Percentiles rank a stretch among this genome's conserved stretches.
Conservation (phyloP, 1,140 invertebrate species). For the Leptonema lineaticorne region DNA sequence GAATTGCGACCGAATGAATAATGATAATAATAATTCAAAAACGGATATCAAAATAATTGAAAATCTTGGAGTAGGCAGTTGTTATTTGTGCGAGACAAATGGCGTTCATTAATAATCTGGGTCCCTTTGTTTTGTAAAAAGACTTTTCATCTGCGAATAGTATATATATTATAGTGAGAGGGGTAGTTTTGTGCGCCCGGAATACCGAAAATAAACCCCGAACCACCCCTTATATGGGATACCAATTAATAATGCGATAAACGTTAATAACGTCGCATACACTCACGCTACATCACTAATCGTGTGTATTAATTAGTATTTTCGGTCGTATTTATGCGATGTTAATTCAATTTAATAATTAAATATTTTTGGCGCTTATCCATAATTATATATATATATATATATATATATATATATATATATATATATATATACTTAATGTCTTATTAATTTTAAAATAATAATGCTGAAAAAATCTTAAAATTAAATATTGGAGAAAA, state of each 20-base stretch:
- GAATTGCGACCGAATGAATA: slow-evolving; percentile 13
- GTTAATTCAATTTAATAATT: too few species aligned
- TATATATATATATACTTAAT: not conserved
- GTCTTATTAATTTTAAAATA: too few species aligned
- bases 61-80: slow-evolving; percentile 20
- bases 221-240: not conserved
- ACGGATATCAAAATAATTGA: slow-evolving; percentile 27
- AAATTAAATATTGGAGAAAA: too few species aligned
- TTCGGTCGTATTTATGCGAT: not conserved
- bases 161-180: not conserved
- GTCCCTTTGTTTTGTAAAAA: slow-evolving; percentile 19
- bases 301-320: not conserved
- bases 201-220: not conserved
- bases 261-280: not conserved
- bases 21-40: slow-evolving; percentile 19
- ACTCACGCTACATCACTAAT: not conserved
- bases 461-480: too few species aligned
- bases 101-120: slow-evolving; percentile 18
- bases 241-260: slow-evolving; percentile 7
- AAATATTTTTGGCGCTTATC: too few species aligned
- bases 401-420: not conserved
- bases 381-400: not conserved
- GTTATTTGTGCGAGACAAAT: slow-evolving; percentile 26
- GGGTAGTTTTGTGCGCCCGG: not conserved
- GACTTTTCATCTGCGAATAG: slow-evolving; percentile 7